These are phyloP conservation scores for Platalea minor DNA, from an alignment of 2,797 vertebrate species.

Conservation along the genomic window DNA sequence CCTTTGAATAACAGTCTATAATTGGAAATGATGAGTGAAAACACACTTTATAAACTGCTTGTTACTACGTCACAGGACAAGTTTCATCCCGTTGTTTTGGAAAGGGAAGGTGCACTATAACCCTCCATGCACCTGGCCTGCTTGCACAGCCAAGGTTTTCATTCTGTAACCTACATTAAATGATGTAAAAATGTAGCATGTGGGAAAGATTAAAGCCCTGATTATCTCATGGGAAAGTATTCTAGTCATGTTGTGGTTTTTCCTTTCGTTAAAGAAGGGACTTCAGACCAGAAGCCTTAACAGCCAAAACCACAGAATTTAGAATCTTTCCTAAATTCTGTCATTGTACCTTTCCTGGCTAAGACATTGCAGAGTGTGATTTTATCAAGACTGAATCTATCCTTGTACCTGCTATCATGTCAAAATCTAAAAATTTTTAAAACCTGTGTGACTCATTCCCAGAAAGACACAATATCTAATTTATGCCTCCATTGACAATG, in stretches of 20 bases:
- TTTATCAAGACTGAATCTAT: slow-evolving; percentile 5
- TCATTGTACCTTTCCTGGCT: not conserved
- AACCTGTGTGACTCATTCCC: slow-evolving; percentile 36
- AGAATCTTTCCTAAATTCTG: not conserved
- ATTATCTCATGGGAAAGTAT: slow-evolving; percentile 26
- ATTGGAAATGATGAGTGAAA: slow-evolving; percentile 43
- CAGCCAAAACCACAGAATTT: not conserved
- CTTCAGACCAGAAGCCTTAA: not conserved
- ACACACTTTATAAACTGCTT: not conserved
- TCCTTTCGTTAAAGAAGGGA: not conserved
- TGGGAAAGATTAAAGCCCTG: slow-evolving; percentile 37
- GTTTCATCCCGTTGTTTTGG: slow-evolving; percentile 24
- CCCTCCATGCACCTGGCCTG: slow-evolving; percentile 16
- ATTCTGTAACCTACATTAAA: slow-evolving; percentile 32
- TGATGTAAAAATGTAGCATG: slow-evolving; percentile 8
- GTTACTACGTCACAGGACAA: not conserved
- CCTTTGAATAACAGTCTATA: slow-evolving; percentile 12
- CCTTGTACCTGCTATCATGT: not conserved
- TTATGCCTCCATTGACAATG: slow-evolving; percentile 69
- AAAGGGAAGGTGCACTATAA: slow-evolving; percentile 7
- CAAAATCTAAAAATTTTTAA: slow-evolving; percentile 23
- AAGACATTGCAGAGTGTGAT: not conserved
- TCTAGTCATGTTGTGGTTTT: slow-evolving; percentile 1
- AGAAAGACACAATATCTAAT: slow-evolving; percentile 66
- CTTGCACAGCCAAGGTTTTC: slow-evolving; percentile 43